Evolutionary conservation across 2,888 invertebrate species (phyloP), one percentile per base, ranked within the genome.

Genomic region (Cyrtodaria siliqua): DNA sequence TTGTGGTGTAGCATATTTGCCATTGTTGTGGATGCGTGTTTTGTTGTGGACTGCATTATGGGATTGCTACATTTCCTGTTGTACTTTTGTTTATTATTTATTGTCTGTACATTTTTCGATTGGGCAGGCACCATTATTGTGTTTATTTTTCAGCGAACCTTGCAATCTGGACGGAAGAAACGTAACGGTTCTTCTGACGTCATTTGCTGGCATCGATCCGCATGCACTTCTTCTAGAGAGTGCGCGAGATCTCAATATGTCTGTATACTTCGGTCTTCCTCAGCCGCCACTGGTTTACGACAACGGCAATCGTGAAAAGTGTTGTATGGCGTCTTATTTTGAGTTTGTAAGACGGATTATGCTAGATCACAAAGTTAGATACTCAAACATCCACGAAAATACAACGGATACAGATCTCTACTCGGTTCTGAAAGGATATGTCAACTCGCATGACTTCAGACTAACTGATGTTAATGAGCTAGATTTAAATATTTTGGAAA

Each of bases 231-330:
- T 89, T 27, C 64, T 90, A 8, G 29, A 82, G n/a, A 73, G 53
- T 20, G 90, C 90, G 18, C 55, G 59, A 16, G 47, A 64, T 9
- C 70, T 67, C 49, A 88, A 88, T 62, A 83, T 87, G 64, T 84
- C 83, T 9, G 88, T 89, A 26, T 87, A 79, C 70, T 83, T 90
- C 40, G 89, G 89, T 6, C 61, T 89, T 27, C 90, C 90, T 0
- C 69, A 79, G 4, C 74, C 79, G 9, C 84, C 86, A 20, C 2
- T 50, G 6, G 3, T 9, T 18, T 67, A 44, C 47, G 29, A 16
- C 20, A 16, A 18, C n/a, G 44, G 44, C 6, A 16, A 16, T 20
- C 16, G 6, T 9, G 20, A 16, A 20, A 16, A 18, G 16, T 6
- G 3, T 16, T 4, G 6, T 18, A 44, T 44, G 44, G 16, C 16